A percentile compares a stretch with the other conserved stretches of the same genome.
Evolutionary conservation across 2,888 invertebrate species (phyloP).

Genomic region (Drosophila incognita): DNA sequence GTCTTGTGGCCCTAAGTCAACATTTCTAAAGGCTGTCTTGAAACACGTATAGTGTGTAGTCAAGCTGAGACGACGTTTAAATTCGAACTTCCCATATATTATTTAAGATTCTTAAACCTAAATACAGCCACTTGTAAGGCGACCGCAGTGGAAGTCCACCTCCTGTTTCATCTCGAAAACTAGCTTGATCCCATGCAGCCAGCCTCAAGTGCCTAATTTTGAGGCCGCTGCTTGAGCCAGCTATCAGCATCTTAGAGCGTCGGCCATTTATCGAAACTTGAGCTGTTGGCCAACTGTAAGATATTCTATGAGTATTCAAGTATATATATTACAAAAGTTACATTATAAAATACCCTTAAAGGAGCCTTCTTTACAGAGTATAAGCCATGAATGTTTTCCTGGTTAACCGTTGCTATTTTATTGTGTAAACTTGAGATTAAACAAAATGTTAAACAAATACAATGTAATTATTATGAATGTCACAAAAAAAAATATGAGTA

Average conservation of each 20-base stretch:
- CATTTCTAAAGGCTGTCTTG: background rate
- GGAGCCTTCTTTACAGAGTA: background rate
- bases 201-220: no score
- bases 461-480: slow-evolving; percentile 30
- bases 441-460: slow-evolving; percentile 5
- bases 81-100: no score
- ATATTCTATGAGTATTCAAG: background rate
- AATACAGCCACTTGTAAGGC: no score
- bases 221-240: no score
- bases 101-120: no score
- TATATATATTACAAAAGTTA: background rate
- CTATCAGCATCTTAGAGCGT: no score
- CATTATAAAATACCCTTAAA: background rate
- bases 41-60: no score
- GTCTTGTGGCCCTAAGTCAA: slow-evolving; percentile 5
- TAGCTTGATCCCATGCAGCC: no score
- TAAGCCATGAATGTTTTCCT: slow-evolving; percentile 9
- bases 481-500: slow-evolving; percentile 11
- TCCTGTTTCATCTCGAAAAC: no score
- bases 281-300: background rate
- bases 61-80: no score
- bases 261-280: background rate
- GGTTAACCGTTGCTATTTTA: slow-evolving; percentile 5
- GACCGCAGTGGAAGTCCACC: no score
- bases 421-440: slow-evolving; percentile 35